Evolutionary conservation across 2,113 vertebrate genomes (phyloP), one percentile per base, ranked within the genome.

Genomic region (Garra rufa): DNA sequence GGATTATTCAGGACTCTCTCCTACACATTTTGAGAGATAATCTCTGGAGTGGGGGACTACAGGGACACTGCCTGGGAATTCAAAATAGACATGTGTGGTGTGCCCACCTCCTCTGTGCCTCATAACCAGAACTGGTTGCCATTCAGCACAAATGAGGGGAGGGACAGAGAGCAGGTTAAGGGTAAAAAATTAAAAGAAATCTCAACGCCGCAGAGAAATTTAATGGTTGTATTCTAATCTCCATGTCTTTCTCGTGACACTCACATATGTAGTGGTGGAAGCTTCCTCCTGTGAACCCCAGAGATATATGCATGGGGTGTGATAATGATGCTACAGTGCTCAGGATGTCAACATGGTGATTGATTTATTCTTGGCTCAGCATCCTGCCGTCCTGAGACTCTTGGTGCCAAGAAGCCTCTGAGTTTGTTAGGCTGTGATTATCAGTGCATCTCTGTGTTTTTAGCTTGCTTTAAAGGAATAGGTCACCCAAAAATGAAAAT

Each of bases 51-150:
- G 81, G 44, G 80, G 87, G 84, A 75, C 81, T 79, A 76, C 77
- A 74, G 46, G 76, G 83, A 91, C 87, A 90, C 84, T 87, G 87
- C 86, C 80, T 87, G 86, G 86, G 90, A 88, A 89, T 90, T 85
- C 82, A 89, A 91, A 92, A 91, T 88, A 93, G 89, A 90, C 41
- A 44, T 87, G 87, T 92, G 88, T 88, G 75, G 83, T 89, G 57
- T 85, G 84, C 70, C 83, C 55, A 81, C 88, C 85, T 82, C 46
- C 52, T 57, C 52, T 57, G 19, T 57, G 21, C 19, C 1, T 57
- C 52, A 57, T 57, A 55, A 55, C 8, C 8, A 19, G 19, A n/a
- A 85, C 87, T 89, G 90, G 61, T 79, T 19, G 38, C 67, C 61
- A 74, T 81, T 71, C 84, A 86, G 85, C 26, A 70, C 13, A 15